Evolutionary conservation across 1,140 invertebrate genomes (phyloP), one percentile per base, ranked within the genome.

Genomic region (Drosophila punjabiensis): DNA sequence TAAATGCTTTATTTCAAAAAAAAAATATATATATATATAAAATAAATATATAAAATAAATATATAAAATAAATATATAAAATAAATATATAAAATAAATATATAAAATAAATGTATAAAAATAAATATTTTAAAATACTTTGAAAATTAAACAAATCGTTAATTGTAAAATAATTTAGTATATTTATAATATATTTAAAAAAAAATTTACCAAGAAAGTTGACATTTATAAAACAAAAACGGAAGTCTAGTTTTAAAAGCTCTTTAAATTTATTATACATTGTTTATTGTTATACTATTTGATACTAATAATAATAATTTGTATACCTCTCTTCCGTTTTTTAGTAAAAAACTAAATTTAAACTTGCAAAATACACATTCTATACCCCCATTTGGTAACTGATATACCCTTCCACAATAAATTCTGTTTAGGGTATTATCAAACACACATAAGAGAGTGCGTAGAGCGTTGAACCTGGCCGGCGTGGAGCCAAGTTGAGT

Each of bases 401-500:
- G 13, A 3, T 1, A 45, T 68, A 37, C 24, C 47, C 48, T 10
- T 3, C 1, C 11, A 30, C 9, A 13, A n/a, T 11, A 32, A 37
- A 11, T 55, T 68, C 28, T 14, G 16, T 13, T 6, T n/a, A 70
- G 68, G 14, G 68, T 56, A 70, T 70, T 70, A 45, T 55, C 48
- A 70, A 55, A 55, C 48, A 68, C 37, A 68, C 41, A 35, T 43
- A 68, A 73, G 70, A 59, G 65, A 69, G 81, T 85, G 82, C 79
- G 83, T 82, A 58, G 80, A 77, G 71, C 83, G 62, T 80, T 87
- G 83, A 86, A 87, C 83, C 84, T 78, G 81, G 41, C 20, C 45
- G 45, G 13, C 47, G 13, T 8, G 8, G 41, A 16, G 50, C 35
- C 52, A 74, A 89, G 85, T 87, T 89, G 81, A 84, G 50, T 88